A percentile compares a stretch with the other conserved stretches of the same genome.
Evolutionary conservation across 2,797 vertebrate species (phyloP).

Genomic region (Chromobotia macracanthus): DNA sequence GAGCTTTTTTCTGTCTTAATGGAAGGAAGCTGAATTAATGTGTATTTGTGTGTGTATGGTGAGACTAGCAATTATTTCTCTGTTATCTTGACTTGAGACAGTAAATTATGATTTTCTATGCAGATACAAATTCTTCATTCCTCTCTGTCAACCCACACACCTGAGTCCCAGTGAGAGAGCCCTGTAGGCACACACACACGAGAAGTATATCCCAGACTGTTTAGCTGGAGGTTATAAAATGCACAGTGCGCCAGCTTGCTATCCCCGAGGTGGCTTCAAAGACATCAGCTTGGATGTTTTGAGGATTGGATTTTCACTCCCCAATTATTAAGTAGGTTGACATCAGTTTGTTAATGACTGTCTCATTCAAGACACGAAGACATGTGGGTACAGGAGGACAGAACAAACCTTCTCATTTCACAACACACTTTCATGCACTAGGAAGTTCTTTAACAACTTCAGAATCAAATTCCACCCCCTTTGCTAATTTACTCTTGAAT

Average conservation of each 20-base stretch:
- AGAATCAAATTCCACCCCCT: not conserved
- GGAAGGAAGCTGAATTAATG: constrained; percentile 31
- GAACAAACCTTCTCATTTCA: constrained; percentile 32
- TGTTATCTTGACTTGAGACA: constrained; percentile 45
- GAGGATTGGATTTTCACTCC: constrained; percentile 59
- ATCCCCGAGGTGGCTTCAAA: constrained; percentile 67
- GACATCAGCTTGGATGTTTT: constrained; percentile 70
- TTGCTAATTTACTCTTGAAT: constrained; percentile 38
- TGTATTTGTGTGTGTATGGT: constrained; percentile 28
- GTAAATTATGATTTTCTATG: constrained; percentile 56
- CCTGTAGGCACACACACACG: constrained; percentile 32
- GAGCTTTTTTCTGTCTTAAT: constrained; percentile 39
- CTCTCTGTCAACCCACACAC: constrained; percentile 54
- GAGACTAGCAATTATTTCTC: constrained; percentile 46
- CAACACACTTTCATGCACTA: constrained; percentile 43
- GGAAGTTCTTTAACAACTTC: constrained; percentile 44
- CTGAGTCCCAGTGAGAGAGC: constrained; percentile 51
- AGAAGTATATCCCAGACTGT: constrained; percentile 54
- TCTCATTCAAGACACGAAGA: constrained; percentile 40
- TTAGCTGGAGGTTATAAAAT: constrained; percentile 68
- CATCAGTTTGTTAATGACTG: constrained; percentile 55
- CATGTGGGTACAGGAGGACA: constrained; percentile 15
- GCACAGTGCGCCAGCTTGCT: constrained; percentile 65
- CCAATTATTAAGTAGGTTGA: constrained; percentile 71
- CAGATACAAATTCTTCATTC: constrained; percentile 58